A percentile compares a stretch with the other conserved stretches of the same genome.
Evolutionary conservation across 2,888 invertebrate species (phyloP).

Genomic region (Leptinotarsa peninsularis): DNA sequence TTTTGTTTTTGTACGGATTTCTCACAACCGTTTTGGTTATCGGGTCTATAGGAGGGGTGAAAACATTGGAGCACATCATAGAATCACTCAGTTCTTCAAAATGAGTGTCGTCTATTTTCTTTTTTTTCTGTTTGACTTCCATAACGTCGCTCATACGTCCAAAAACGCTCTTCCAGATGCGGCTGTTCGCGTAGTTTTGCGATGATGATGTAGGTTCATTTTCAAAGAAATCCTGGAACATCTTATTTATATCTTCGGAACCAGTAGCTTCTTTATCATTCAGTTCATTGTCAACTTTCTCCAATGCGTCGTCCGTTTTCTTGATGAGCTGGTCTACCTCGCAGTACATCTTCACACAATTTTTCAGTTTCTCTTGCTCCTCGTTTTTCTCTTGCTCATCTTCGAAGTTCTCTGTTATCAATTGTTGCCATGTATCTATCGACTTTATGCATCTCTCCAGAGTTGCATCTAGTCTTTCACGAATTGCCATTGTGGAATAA

Average conservation of each 20-base stretch:
- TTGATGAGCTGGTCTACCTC: conserved; percentile 46
- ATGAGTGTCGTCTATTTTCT: conserved; percentile 37
- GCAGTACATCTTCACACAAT: conserved; percentile 49
- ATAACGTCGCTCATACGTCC: conserved; percentile 40
- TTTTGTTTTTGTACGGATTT: conserved; percentile 54
- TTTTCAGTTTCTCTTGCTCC: conserved; percentile 43
- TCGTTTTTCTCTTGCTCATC: conserved; percentile 35
- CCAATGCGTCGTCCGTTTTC: conserved; percentile 46
- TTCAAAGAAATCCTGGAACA: conserved; percentile 46
- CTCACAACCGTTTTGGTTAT: conserved; percentile 55
- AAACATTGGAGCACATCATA: conserved; percentile 53
- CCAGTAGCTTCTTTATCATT: conserved; percentile 34
- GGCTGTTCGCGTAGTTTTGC: conserved; percentile 42
- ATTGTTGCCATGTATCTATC: conserved; percentile 48
- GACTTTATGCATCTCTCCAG: conserved; percentile 49
- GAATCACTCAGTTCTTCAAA: conserved; percentile 54
- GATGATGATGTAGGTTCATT: conserved; percentile 33
- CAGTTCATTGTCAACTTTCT: conserved; percentile 47
- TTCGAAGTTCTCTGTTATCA: conserved; percentile 45
- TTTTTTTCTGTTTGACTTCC: conserved; percentile 48
- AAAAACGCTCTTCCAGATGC: conserved; percentile 52
- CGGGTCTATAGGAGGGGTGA: conserved; percentile 58
- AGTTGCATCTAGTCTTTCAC: conserved; percentile 39
- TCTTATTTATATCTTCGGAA: conserved; percentile 45
- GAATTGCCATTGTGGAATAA: conserved; percentile 9